A percentile compares a stretch with the other conserved stretches of the same genome.
Evolutionary conservation across 2,797 vertebrate genomes (phyloP).

Genomic region (Cynopterus sphinx): DNA sequence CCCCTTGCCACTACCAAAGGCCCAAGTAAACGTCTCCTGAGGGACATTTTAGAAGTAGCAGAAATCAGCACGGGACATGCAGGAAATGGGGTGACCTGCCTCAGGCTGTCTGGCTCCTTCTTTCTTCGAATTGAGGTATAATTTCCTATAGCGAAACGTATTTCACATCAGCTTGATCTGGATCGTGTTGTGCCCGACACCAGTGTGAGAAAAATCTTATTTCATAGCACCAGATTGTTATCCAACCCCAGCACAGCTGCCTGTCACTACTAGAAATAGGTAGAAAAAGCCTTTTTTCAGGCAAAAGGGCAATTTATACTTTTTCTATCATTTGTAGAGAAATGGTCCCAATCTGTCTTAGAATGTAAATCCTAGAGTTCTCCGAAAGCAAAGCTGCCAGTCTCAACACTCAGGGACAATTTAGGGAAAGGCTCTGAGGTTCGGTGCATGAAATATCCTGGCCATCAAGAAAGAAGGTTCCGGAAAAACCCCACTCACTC

Average conservation of each 20-base stretch:
- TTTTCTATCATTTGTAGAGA: not conserved
- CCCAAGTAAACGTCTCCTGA: not conserved
- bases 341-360: not conserved
- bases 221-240: too few species aligned
- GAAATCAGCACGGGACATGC: not conserved
- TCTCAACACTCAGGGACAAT: not conserved
- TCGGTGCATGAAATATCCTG: not conserved
- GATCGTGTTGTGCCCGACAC: too few species aligned
- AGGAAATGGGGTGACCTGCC: accelerated
- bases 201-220: too few species aligned
- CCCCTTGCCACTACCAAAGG: not conserved
- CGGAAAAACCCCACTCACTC: not conserved
- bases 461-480: not conserved
- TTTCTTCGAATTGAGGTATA: not conserved
- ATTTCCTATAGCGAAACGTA: not conserved
- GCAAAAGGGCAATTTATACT: too few species aligned
- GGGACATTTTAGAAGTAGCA: not conserved
- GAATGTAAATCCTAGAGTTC: not conserved
- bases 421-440: not conserved
- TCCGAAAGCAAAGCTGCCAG: not conserved
- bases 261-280: too few species aligned
- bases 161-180: too few species aligned
- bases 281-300: too few species aligned
- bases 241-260: too few species aligned
- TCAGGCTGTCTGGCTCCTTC: not conserved